Evolutionary conservation across 2,113 vertebrate genomes (phyloP).

Genomic region (Psephotus haematonotus): DNA sequence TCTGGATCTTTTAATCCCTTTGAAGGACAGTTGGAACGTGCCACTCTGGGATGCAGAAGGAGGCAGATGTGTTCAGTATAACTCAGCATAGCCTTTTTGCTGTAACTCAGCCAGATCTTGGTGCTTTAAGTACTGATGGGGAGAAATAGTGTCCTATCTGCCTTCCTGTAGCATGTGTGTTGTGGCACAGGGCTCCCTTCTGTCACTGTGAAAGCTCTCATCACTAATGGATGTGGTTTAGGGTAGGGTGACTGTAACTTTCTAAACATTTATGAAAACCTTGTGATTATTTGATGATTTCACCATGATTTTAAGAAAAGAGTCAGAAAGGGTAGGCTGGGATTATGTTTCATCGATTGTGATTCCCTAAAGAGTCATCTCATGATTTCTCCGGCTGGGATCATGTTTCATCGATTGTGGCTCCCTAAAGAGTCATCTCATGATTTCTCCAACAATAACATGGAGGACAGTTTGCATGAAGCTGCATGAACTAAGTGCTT

Average conservation of each 20-base stretch:
- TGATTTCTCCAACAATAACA: neutral
- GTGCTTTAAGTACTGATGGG: neutral
- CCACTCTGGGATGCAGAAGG: neutral
- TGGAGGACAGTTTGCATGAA: neutral
- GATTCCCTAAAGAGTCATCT: neutral
- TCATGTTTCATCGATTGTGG: neutral
- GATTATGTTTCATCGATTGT: neutral
- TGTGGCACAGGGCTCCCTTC: neutral
- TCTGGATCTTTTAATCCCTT: neutral
- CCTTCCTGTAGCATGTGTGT: neutral
- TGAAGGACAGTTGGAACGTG: neutral
- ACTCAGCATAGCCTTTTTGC: neutral
- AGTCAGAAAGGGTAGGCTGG: neutral
- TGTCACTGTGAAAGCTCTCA: neutral
- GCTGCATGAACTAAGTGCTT: neutral
- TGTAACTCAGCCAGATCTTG: neutral
- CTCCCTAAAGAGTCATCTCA: neutral
- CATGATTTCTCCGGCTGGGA: neutral
- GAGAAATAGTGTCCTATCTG: fast-evolving
- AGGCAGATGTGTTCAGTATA: neutral
- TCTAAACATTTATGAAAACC: neutral
- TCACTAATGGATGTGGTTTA: neutral
- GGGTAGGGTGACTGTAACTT: neutral
- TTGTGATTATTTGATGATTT: neutral
- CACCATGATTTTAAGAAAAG: neutral